Base-by-base conservation (phyloP, 2,888 invertebrate genomes). In the Drosophila siamana region DNA sequence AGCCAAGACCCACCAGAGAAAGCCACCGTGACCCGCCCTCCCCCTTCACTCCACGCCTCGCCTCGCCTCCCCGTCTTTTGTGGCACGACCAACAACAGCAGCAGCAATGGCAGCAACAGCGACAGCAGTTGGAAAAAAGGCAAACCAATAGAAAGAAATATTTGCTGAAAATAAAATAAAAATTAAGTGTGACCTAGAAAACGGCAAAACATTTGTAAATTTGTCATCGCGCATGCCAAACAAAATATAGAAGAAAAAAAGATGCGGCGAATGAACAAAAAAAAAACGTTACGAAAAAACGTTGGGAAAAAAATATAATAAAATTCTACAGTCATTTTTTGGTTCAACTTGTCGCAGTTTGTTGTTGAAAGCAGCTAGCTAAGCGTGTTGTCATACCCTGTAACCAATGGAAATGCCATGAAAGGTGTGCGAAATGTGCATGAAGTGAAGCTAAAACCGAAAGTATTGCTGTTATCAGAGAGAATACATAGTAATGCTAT, bases 151-250 rank as follows among this genome's bases (percentile, higher is more conserved):
- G 75, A 66, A 68, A 63, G 60, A 83, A 81, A 86, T 87, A 78
- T 86, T 81, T 80, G 75, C 72, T 67, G 72, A 77, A 87, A 85
- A 87, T 85, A 70, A 83, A 87, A 85, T 87, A 80, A 79, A 87
- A 83, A 87, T 83, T 83, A 83, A 85, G 73, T 83, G 79, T 87
- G 85, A 78, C 78, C 87, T 69, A 78, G 72, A 80, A 86, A 74
- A 74, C 41, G 57, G 67, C 47, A 74, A 71, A 78, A 78, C 75
- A 68, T 65, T 70, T 80, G 59, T 71, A 69, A 78, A 71, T 80
- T 80, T 80, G 74, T 69, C 77, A 78, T 60, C 74, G 66, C 66
- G 40, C 30, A 57, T 57, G 61, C 60, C 61, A 67, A 68, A 38
- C 41, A 52, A 50, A 59, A 61, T 57, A 60, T 33, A 44, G 30